phyloP scores from a whole-genome alignment of 2,797 vertebrate species.

The Squalus acanthias region DNA sequence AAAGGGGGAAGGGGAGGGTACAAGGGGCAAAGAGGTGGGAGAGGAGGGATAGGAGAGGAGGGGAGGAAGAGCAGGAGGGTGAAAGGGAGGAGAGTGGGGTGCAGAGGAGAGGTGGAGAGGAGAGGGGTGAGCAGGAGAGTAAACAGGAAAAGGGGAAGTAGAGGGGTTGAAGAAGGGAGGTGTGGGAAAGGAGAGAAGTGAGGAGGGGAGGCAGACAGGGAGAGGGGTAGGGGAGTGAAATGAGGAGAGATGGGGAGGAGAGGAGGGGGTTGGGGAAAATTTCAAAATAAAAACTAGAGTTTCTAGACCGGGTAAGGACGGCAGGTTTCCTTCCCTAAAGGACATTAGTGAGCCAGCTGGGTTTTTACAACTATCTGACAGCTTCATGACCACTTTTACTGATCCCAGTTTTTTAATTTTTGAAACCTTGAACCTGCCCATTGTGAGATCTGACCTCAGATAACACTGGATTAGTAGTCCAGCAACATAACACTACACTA shows the following conservation, averaged over 20 bases:
- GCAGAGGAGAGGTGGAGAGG: neutral
- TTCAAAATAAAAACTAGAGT: too few relatives aligned
- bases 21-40: too few relatives aligned
- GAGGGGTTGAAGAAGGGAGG: neutral
- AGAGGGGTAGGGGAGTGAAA: too few relatives aligned
- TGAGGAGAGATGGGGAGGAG: neutral
- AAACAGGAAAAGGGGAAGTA: neutral
- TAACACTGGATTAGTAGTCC: neutral
- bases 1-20: too few relatives aligned
- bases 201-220: too few relatives aligned
- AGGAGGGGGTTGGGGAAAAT: too few relatives aligned
- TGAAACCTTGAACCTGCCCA: neutral
- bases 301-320: too few relatives aligned
- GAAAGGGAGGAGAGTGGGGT: neutral
- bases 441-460: neutral
- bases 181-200: neutral
- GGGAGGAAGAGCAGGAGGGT: too few relatives aligned
- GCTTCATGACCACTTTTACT: neutral
- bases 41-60: too few relatives aligned
- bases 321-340: too few relatives aligned
- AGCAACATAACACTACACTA: too few relatives aligned
- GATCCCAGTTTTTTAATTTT: neutral
- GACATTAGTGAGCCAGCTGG: neutral
- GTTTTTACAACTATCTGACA: neutral
- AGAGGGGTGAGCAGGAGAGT: neutral